These are phyloP conservation scores for Lagria hirta DNA, from an alignment of 2,888 invertebrate genomes.

Conservation along the genomic window DNA sequence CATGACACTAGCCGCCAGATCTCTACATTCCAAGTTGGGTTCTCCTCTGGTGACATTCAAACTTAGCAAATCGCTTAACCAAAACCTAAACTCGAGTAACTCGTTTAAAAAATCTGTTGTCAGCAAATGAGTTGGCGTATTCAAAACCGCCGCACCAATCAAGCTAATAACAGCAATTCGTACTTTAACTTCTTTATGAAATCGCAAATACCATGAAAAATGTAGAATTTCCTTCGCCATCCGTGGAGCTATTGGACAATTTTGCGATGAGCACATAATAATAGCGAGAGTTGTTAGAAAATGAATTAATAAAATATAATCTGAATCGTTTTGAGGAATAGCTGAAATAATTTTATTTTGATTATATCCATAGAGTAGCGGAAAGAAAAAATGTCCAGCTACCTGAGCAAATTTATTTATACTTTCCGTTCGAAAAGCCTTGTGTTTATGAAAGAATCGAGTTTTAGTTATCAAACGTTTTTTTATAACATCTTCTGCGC, in stretches of 20 bases:
- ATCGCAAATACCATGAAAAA: conserved; percentile 66
- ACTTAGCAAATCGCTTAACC: conserved; percentile 64
- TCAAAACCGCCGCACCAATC: conserved; percentile 65
- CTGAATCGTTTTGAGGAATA: conserved; percentile 63
- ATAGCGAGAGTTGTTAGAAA: conserved; percentile 70
- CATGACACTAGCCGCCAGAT: conserved; percentile 64
- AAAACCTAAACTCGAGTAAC: conserved; percentile 65
- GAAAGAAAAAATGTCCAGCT: conserved; percentile 82
- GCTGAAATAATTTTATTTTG: conserved; percentile 59
- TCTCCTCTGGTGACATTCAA: conserved; percentile 64
- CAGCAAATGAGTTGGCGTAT: conserved; percentile 61
- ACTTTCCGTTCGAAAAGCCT: conserved; percentile 41
- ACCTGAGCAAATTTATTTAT: conserved; percentile 72
- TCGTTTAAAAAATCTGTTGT: conserved; percentile 62
- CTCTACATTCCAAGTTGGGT: conserved; percentile 64
- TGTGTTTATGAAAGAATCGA: conserved; percentile 58
- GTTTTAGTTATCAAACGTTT: conserved; percentile 73
- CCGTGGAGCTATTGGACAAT: conserved; percentile 63
- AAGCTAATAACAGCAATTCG: conserved; percentile 67
- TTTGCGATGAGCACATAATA: conserved; percentile 67
- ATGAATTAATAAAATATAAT: conserved; percentile 67
- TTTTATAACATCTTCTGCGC: conserved; percentile 64
- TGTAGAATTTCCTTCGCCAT: conserved; percentile 73
- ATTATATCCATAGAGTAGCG: conserved; percentile 70
- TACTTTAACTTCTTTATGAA: conserved; percentile 67